Evolutionary conservation across 2,113 vertebrate species (phyloP).

Genomic region (Rhinopomastus cyanomelas): DNA sequence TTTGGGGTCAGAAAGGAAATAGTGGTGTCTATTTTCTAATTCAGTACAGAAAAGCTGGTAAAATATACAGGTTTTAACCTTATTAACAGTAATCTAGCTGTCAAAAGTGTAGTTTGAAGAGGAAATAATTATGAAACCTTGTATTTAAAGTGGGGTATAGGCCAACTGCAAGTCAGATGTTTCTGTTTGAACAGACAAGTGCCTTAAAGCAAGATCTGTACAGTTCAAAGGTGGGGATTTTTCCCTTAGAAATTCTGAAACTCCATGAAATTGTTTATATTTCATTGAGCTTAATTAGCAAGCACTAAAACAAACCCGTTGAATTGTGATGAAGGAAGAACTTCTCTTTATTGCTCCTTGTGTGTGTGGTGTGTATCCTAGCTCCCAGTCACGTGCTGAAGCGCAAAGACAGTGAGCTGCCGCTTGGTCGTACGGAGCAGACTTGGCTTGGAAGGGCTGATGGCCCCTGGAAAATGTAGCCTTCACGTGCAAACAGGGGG

Average conservation of each 20-base stretch:
- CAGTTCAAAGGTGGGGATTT: constrained; percentile 39
- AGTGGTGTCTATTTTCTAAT: constrained; percentile 48
- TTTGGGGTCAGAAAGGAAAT: constrained; percentile 51
- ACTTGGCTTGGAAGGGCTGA: background rate
- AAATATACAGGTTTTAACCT: constrained; percentile 41
- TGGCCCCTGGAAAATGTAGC: background rate
- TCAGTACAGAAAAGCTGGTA: constrained; percentile 34
- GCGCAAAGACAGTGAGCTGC: background rate
- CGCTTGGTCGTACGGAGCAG: accelerated
- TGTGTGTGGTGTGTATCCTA: background rate
- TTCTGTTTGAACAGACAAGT: constrained; percentile 42
- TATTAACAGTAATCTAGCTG: constrained; percentile 57
- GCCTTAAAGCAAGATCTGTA: constrained; percentile 26
- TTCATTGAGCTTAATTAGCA: constrained; percentile 54
- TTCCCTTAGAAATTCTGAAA: constrained; percentile 59
- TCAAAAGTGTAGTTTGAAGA: constrained; percentile 42
- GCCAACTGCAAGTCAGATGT: constrained; percentile 17
- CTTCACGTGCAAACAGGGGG: background rate
- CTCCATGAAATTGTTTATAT: constrained; percentile 23
- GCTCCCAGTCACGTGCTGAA: accelerated
- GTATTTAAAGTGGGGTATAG: constrained; percentile 52
- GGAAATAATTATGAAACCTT: constrained; percentile 43
- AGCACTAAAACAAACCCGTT: background rate
- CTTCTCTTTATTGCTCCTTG: background rate
- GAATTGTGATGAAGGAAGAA: background rate